These are phyloP conservation scores for Chelonia mydas DNA, from an alignment of 2,797 vertebrate genomes.

Conservation along the genomic window DNA sequence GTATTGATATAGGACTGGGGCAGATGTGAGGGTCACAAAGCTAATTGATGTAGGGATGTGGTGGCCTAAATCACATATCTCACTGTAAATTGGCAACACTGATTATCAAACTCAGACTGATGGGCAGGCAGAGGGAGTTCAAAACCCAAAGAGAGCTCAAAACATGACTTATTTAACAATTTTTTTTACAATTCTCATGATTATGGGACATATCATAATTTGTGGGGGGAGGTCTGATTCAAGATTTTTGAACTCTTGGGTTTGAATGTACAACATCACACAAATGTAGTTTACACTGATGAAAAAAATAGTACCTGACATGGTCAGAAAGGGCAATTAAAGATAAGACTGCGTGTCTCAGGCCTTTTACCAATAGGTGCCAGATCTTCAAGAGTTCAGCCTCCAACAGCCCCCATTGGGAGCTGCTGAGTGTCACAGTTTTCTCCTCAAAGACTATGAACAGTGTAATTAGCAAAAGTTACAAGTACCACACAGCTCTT, in stretches of 20 bases:
- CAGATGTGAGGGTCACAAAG: neutral
- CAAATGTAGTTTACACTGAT: neutral
- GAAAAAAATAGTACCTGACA: neutral
- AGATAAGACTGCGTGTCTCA: neutral
- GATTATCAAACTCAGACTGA: neutral
- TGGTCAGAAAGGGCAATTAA: neutral
- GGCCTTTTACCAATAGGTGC: neutral
- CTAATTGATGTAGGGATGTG: neutral
- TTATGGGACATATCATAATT: no score
- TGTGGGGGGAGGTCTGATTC: neutral
- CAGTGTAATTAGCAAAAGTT: no score
- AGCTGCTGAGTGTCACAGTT: neutral
- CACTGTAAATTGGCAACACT: neutral
- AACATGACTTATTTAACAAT: neutral
- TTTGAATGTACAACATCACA: neutral
- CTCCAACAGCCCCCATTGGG: accelerated
- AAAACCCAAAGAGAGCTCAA: neutral
- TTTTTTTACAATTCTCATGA: neutral
- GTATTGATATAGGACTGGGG: accelerated
- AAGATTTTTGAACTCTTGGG: neutral
- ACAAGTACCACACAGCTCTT: no score
- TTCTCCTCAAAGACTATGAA: no score
- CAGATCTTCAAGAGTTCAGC: no score
- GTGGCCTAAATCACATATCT: neutral
- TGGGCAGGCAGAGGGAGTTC: neutral